Base-by-base conservation (phyloP, 2,888 invertebrate species). In the Lasioglossum figueresi region DNA sequence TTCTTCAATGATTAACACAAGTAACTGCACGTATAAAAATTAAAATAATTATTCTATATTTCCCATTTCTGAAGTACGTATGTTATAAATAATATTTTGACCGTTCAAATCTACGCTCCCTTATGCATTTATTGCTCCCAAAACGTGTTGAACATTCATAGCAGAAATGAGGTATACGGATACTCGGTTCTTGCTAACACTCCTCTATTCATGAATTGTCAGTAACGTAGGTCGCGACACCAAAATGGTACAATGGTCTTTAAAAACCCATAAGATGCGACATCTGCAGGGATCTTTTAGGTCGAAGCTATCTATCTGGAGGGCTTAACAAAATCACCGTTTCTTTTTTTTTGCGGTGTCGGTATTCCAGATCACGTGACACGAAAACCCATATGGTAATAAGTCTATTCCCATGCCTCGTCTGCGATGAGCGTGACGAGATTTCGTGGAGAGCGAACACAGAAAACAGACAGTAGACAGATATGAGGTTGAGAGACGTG, bases 341-440 rank as follows among this genome's bases (percentile, higher is more conserved):
- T 19, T n/a, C n/a, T 31, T 16, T 16, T 16, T 19, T 31, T 19
- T 63, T 31, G 31, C 31, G 31, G 19, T 19, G 19, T 27, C 31
- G 59, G 16, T 31, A 59, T 5, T 59, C 1, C 27, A 59, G 2
- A 59, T 31, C 16, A 10, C 5, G 14, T 31, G 27, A 59, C 14
- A 59, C 5, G 31, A 16, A 31, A 34, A 0, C 31, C 31, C 16
- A 8, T 63, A 63, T 31, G 63, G 31, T 31, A 34, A 63, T 63
- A 31, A 19, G 31, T 63, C 63, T 63, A 63, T 63, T 63, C 8
- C 16, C 31, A 63, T 63, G 63, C 63, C 63, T 63, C 63, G 63
- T 31, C 63, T 63, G 63, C 59, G 31, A 75, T 82, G 82, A 84
- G 73, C 95, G 95, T 94, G 93, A 93, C 91, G 84, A 63, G 63